Conservation (phyloP, 2,113 vertebrate species). For the Tupaia chinensis region DNA sequence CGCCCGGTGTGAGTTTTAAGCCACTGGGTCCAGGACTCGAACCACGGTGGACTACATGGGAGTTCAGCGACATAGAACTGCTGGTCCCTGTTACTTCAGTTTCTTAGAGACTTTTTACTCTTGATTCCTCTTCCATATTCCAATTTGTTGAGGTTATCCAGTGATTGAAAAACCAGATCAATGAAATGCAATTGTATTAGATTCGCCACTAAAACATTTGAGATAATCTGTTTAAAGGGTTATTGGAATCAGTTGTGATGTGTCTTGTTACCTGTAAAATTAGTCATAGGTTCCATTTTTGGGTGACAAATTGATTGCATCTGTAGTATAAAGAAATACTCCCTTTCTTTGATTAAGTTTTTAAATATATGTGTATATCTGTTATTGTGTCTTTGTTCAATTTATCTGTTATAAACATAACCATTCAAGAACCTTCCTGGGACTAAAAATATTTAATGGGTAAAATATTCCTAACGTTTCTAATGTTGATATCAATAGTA, state of each 20-base stretch:
- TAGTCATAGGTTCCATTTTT: background rate
- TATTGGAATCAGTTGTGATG: background rate
- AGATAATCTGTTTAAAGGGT: constrained; percentile 29
- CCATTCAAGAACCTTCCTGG: constrained; percentile 46
- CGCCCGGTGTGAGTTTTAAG: too few relatives aligned
- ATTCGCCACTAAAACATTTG: constrained; percentile 40
- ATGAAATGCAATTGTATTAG: constrained; percentile 33
- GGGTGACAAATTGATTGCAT: background rate
- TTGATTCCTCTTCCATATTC: constrained; percentile 18
- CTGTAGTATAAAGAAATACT: background rate
- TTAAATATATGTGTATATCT: background rate
- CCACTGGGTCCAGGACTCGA: too few relatives aligned
- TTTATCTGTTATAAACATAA: constrained; percentile 1
- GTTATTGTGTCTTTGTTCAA: background rate
- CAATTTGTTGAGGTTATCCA: constrained; percentile 32
- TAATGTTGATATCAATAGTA: background rate
- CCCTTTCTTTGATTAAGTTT: constrained; percentile 13
- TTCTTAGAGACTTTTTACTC: constrained; percentile 33
- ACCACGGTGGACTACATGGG: too few relatives aligned
- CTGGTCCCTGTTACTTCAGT: background rate
- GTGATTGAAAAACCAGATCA: constrained; percentile 58
- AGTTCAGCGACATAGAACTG: too few relatives aligned
- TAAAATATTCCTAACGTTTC: constrained; percentile 14
- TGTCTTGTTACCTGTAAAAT: constrained; percentile 12
- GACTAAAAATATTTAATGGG: constrained; percentile 39